These are phyloP conservation scores for Muscina levida DNA, from an alignment of 2,888 invertebrate species.

Conservation along the genomic window DNA sequence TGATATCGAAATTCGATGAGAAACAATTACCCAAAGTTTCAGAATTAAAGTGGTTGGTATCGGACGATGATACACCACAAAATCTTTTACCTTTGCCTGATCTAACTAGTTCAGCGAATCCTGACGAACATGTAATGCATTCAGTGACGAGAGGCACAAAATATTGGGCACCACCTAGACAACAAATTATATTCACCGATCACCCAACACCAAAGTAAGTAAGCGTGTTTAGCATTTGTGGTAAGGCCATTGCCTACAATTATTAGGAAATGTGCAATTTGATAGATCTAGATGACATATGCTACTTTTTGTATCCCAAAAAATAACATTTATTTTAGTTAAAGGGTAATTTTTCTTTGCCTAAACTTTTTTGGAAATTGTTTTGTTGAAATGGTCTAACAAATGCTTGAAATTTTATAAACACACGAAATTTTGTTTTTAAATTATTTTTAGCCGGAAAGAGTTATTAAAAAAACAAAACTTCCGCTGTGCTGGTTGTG, in stretches of 20 bases:
- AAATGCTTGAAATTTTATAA: too few relatives aligned
- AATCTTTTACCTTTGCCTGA: slow-evolving; percentile 88
- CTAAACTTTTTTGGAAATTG: too few relatives aligned
- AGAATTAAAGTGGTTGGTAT: slow-evolving; percentile 89
- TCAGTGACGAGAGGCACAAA: slow-evolving; percentile 85
- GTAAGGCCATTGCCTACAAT: too few relatives aligned
- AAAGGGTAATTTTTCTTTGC: too few relatives aligned
- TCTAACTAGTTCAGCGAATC: slow-evolving; percentile 83
- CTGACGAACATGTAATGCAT: slow-evolving; percentile 82
- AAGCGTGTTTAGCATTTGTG: too few relatives aligned
- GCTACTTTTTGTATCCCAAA: too few relatives aligned
- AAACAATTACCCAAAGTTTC: slow-evolving; percentile 88
- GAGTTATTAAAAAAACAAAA: slow-evolving; percentile 86
- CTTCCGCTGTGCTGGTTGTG: slow-evolving; percentile 91
- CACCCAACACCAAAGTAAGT: slow-evolving; percentile 85
- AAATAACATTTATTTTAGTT: too few relatives aligned
- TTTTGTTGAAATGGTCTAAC: too few relatives aligned
- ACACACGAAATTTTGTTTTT: not conserved
- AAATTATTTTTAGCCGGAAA: slow-evolving; percentile 81
- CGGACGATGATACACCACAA: slow-evolving; percentile 88
- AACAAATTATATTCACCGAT: slow-evolving; percentile 90
- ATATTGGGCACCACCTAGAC: slow-evolving; percentile 92
- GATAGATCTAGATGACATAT: too few relatives aligned
- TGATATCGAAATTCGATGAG: slow-evolving; percentile 88
- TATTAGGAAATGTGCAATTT: too few relatives aligned